Evolutionary conservation across 2,113 vertebrate genomes (phyloP), one percentile per base, ranked within the genome.

Genomic region (Fregetta grallaria): DNA sequence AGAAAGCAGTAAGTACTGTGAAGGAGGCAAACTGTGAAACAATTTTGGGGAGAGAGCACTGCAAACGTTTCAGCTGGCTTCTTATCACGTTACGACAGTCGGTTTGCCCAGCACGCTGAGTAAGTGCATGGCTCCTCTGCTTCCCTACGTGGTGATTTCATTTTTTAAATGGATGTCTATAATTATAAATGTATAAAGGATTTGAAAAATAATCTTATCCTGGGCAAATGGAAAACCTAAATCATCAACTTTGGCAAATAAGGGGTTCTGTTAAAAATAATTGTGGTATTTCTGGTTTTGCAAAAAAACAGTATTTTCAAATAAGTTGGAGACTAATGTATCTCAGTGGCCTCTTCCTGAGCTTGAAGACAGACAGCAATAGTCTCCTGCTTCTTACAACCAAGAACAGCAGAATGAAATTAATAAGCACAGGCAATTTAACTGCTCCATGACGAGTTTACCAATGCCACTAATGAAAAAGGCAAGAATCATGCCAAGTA

Each of bases 231-330:
- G 81, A 95, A 95, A 96, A 92, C 58, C 74, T 85, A 91, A 96
- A 91, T 79, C 81, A 83, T 92, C 81, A 75, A 32, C n/a, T 66
- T 79, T 17, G 58, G 62, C 77, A 86, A 94, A 88, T 68, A 34
- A 94, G 29, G 45, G 44, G 49, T 72, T 96, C 80, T 75, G 59
- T 77, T 95, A 90, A 95, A 96, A 95, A 94, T 93, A 96, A 65
- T n/a, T 47, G 40, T 44, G 61, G 65, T 53, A 70, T 63, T 93
- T 91, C 70, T 85, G 47, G 49, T 92, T 95, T 93, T 90, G 66
- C 52, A 67, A 78, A 95, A 56, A 81, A 8, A 0, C 8, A 72
- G 52, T 68, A 36, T 85, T 94, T 96, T 90, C 66, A 91, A 85
- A 13, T 63, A 92, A 94, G 30, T 0, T 70, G 17, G 50, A 61